A percentile compares a stretch with the other conserved stretches of the same genome.
Evolutionary conservation across 2,888 invertebrate species (phyloP).

Genomic region (Drosophila mulleri): DNA sequence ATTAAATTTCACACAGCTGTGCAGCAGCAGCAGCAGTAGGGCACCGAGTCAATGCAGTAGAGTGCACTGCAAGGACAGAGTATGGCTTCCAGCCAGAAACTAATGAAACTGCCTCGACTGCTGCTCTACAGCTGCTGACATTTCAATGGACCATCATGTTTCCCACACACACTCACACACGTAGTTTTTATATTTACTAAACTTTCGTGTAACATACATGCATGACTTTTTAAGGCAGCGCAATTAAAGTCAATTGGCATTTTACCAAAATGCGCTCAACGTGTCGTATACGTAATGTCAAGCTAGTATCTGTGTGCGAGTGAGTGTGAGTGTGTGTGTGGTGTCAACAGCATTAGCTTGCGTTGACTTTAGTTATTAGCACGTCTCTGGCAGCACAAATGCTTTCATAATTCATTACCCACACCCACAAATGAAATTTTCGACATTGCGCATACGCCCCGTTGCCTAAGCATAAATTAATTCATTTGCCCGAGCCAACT

Average conservation of each 20-base stretch:
- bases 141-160: conserved; percentile 45
- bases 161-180: background rate
- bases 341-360: conserved; percentile 59
- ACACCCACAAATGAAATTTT: conserved; percentile 9
- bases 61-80: conserved; percentile 60
- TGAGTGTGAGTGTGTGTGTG: conserved; percentile 5
- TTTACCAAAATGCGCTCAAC: conserved; percentile 69
- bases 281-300: conserved; percentile 68
- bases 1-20: conserved; percentile 59
- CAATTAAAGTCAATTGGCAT: conserved; percentile 81
- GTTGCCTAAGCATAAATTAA: conserved; percentile 37
- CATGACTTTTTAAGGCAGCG: conserved; percentile 64
- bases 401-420: conserved; percentile 59
- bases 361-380: conserved; percentile 66
- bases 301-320: conserved; percentile 14
- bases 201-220: conserved; percentile 20
- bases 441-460: conserved; percentile 40
- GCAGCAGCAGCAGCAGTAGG: background rate
- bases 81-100: conserved; percentile 62
- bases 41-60: conserved; percentile 37
- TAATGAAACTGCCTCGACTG: conserved; percentile 58
- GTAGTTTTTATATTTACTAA: conserved; percentile 6
- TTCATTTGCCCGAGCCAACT: conserved; percentile 31
- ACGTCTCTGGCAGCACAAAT: conserved; percentile 41
- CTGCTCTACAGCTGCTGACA: conserved; percentile 34